Evolutionary conservation across 92 coral and sea anemone genomes (phyloP).

Genomic region (Hydrozoanthus gracilis): DNA sequence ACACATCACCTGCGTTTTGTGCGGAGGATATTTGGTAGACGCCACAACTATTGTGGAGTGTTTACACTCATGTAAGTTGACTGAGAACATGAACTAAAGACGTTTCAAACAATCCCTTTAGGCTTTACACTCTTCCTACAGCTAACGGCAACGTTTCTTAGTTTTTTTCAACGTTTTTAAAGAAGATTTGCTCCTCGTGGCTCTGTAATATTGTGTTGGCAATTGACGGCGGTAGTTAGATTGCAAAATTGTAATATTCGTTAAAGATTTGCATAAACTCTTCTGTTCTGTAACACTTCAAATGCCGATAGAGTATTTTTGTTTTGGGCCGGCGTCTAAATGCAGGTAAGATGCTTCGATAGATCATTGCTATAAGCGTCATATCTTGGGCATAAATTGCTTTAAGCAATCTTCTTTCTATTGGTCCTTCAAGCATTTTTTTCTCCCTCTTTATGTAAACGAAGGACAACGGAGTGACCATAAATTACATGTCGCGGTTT

Average conservation of each 20-base stretch:
- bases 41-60: slow-evolving; percentile 97
- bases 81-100: too few relatives aligned
- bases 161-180: too few relatives aligned
- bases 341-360: not conserved
- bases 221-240: not conserved
- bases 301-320: slow-evolving; percentile 1
- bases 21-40: slow-evolving; percentile 95
- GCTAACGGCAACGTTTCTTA: too few relatives aligned
- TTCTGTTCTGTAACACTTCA: not conserved
- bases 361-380: too few relatives aligned
- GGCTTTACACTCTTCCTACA: too few relatives aligned
- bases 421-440: not conserved
- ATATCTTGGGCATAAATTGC: too few relatives aligned
- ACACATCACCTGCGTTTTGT: slow-evolving; percentile 85
- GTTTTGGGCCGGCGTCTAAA: not conserved
- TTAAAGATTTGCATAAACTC: slow-evolving; percentile 31
- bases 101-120: too few relatives aligned
- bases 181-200: too few relatives aligned
- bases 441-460: not conserved
- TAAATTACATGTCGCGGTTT: not conserved
- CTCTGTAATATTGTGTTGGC: not conserved
- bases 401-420: too few relatives aligned
- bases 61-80: slow-evolving; percentile 93
- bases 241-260: slow-evolving; percentile 6
- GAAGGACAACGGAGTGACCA: not conserved